phyloP scores from a whole-genome alignment of 2,113 vertebrate genomes.

The Gnathonemus echidnorhynchus region DNA sequence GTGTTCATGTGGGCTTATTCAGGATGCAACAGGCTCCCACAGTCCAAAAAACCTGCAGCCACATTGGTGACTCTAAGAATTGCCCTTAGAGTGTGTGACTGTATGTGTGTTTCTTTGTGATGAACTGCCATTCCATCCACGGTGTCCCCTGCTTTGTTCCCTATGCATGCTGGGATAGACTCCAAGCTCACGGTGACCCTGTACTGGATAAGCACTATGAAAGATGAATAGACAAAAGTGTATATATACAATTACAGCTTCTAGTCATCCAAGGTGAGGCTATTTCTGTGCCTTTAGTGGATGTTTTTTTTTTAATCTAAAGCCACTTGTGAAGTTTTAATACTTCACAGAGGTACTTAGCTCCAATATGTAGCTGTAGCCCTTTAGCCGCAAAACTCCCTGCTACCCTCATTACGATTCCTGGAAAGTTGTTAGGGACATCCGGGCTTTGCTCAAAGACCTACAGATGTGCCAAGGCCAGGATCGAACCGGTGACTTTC shows the following conservation, averaged over 20 bases:
- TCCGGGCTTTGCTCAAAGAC: background rate
- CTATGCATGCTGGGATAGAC: background rate
- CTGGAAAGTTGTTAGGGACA: background rate
- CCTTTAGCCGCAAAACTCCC: background rate
- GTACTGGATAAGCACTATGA: background rate
- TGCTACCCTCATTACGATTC: background rate
- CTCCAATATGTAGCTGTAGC: background rate
- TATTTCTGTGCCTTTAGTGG: background rate
- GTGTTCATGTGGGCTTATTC: background rate
- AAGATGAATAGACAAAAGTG: background rate
- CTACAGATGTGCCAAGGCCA: no score
- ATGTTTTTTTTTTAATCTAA: background rate
- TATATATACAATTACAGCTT: background rate
- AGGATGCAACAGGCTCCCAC: background rate
- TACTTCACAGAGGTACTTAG: background rate
- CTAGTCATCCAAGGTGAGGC: background rate
- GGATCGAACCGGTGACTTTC: no score
- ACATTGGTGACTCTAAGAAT: background rate
- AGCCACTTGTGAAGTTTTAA: background rate
- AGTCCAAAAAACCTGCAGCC: background rate
- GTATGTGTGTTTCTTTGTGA: background rate
- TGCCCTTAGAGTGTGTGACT: background rate
- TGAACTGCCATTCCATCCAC: background rate
- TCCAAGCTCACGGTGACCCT: slow-evolving; percentile 5
- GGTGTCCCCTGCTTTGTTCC: background rate